Evolutionary conservation across 2,113 vertebrate species (phyloP).

Genomic region (Macquaria australasica): DNA sequence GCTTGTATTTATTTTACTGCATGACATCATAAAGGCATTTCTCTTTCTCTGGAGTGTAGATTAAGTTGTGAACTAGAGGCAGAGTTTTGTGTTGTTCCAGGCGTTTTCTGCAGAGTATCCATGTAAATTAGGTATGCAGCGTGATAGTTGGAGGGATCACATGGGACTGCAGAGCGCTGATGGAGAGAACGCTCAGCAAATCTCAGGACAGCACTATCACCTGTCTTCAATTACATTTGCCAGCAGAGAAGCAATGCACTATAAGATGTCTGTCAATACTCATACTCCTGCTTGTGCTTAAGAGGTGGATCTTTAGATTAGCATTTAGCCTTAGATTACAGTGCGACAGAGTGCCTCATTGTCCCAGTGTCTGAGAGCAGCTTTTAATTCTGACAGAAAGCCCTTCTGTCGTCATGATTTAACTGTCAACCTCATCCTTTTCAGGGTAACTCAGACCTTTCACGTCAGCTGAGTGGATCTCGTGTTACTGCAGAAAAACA

Average conservation of each 20-base stretch:
- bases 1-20: no score
- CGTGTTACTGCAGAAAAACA: background rate
- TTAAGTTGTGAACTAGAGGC: background rate
- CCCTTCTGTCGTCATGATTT: constrained; percentile 23
- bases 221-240: constrained; percentile 35
- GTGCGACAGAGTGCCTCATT: background rate
- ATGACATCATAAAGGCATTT: no score
- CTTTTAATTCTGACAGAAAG: constrained; percentile 36
- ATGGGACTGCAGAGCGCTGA: constrained; percentile 25
- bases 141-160: constrained; percentile 9
- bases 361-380: background rate
- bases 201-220: constrained; percentile 16
- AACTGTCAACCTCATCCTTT: constrained; percentile 50
- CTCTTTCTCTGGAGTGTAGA: background rate
- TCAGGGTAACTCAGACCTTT: constrained; percentile 33
- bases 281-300: constrained; percentile 15
- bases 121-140: constrained; percentile 36
- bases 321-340: constrained; percentile 43
- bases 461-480: constrained; percentile 4
- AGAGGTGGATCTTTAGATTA: constrained; percentile 42
- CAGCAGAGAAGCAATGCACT: constrained; percentile 24
- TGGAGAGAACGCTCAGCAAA: constrained; percentile 39
- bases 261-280: constrained; percentile 42
- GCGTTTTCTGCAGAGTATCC: constrained; percentile 25
- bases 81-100: constrained; percentile 28